Evolutionary conservation across 2,113 vertebrate species (phyloP).

Genomic region (Megalops atlanticus): DNA sequence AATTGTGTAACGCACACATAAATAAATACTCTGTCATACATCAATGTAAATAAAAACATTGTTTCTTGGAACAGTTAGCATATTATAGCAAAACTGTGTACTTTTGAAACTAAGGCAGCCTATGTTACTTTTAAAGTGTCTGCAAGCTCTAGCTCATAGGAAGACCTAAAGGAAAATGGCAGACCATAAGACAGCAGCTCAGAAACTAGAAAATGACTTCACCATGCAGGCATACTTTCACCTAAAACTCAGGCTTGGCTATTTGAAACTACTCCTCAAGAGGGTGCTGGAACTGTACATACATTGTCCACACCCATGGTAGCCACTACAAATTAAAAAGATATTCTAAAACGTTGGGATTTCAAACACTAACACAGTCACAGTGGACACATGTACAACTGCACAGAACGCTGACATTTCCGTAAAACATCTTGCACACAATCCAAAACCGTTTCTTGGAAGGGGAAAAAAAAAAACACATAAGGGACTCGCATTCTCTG

Average conservation of each 20-base stretch:
- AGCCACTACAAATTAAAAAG: not conserved
- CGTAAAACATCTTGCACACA: constrained; percentile 36
- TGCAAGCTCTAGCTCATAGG: constrained; percentile 62
- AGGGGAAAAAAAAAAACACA: not conserved
- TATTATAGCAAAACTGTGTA: constrained; percentile 55
- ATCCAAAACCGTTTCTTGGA: constrained; percentile 41
- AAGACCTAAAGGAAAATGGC: constrained; percentile 51
- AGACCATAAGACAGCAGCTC: constrained; percentile 47
- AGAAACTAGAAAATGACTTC: constrained; percentile 46
- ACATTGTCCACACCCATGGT: constrained; percentile 8
- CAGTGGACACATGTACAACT: constrained; percentile 19
- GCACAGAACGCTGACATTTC: constrained; percentile 16
- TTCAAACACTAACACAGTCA: not conserved
- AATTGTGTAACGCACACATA: constrained; percentile 76
- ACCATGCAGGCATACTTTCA: constrained; percentile 60
- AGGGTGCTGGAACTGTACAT: constrained; percentile 26
- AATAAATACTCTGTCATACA: constrained; percentile 77
- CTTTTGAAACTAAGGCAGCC: constrained; percentile 75
- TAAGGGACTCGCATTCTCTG: not conserved
- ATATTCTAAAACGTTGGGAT: not conserved
- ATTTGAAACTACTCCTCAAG: constrained; percentile 26
- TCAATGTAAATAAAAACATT: constrained; percentile 63
- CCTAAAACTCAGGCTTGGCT: constrained; percentile 45
- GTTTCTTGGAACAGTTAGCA: constrained; percentile 69
- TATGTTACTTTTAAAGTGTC: constrained; percentile 64